Evolutionary conservation across 2,113 vertebrate genomes (phyloP), one percentile per base, ranked within the genome.

Genomic region (Indri indri): DNA sequence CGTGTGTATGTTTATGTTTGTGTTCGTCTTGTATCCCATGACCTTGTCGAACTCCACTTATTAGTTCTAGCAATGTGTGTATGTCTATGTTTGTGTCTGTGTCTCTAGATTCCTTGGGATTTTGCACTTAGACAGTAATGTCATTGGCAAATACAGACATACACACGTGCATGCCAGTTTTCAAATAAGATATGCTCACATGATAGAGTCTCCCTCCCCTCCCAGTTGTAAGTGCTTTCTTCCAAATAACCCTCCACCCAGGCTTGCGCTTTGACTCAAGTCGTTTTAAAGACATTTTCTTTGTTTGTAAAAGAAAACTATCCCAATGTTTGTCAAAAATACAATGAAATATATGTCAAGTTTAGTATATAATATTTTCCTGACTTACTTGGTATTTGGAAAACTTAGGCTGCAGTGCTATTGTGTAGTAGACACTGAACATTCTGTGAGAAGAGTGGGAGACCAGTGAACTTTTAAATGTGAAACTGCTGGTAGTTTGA

Each of bases 251-350:
- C 27, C n/a, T 32, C 25, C 12, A 12, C 2, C 7, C 13, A 65
- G 34, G 71, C n/a, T 77, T 81, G n/a, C 81, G 45, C 13, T 70
- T n/a, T 45, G n/a, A 71, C 22, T 52, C 8, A 88, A 65, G 32
- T 25, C 23, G 68, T 61, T 88, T 93, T 63, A 80, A 42, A 94
- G 57, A 57, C 40, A 57, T 25, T 50, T 42, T 90, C 80, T 81
- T 84, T 76, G 23, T 81, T 50, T 77, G 14, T 93, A 66, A 90
- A 85, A 95, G 18, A 95, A 84, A 91, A 83, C 30, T 57, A 88
- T 77, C 45, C 42, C 47, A 93, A 63, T 1, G 3, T 57, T n/a
- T 89, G 30, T 71, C 12, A 40, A 30, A 66, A 59, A 91, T 13
- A 23, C 4, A 70, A 45, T 12, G 27, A 90, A 66, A 97, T 76